Conservation (phyloP, 2,797 vertebrate species). For the Orestias chungarensis region DNA sequence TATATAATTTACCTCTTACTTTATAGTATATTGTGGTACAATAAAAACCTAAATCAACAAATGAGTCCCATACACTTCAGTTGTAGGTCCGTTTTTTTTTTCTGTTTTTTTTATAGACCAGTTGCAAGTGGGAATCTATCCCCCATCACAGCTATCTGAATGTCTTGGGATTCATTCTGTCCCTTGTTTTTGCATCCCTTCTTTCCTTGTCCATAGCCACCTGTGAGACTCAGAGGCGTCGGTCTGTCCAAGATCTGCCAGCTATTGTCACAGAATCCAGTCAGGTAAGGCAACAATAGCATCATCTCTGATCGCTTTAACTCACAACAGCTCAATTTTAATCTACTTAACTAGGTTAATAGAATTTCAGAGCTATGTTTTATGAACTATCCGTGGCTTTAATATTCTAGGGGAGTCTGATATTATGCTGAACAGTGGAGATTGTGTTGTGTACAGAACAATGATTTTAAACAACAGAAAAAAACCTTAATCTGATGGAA, state of each 20-base stretch:
- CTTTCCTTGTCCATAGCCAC: constrained; percentile 73
- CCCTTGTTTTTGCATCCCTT: constrained; percentile 41
- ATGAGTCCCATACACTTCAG: constrained; percentile 75
- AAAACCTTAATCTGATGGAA: no score
- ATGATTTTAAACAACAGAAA: no score
- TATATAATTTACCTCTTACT: constrained; percentile 34
- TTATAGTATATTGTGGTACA: constrained; percentile 66
- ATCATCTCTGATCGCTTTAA: neutral
- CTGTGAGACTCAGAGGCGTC: constrained; percentile 92
- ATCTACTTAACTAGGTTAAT: no score
- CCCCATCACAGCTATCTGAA: constrained; percentile 21
- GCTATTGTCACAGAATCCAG: constrained; percentile 88
- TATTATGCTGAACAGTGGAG: no score
- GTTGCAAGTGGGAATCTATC: constrained; percentile 17
- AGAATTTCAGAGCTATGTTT: no score
- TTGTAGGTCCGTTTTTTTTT: constrained; percentile 40
- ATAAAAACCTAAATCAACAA: constrained; percentile 74
- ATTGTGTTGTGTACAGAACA: no score
- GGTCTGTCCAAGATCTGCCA: constrained; percentile 95
- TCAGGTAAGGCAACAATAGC: constrained; percentile 83
- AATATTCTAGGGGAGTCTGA: no score
- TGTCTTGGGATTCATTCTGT: constrained; percentile 64
- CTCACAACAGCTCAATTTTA: no score
- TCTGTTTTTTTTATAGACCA: constrained; percentile 39
- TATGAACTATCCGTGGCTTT: no score